Conservation (phyloP, 2,797 vertebrate genomes). For the Allobates femoralis region DNA sequence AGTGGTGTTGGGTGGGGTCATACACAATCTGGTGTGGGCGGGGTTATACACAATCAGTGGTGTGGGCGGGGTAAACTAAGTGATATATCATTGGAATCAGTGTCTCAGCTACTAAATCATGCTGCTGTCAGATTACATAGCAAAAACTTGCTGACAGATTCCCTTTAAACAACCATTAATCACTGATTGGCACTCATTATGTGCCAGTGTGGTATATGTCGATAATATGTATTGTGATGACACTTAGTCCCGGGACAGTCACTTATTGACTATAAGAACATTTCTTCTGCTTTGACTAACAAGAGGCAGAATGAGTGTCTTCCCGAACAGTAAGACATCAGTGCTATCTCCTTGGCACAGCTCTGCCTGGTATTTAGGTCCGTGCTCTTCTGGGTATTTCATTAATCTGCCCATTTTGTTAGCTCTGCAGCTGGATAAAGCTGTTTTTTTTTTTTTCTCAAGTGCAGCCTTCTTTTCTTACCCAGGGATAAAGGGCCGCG, state of each 20-base stretch:
- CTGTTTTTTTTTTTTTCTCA: conserved; percentile 46
- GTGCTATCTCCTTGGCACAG: conserved; percentile 49
- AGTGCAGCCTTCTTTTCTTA: conserved; percentile 67
- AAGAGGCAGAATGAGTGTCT: neutral
- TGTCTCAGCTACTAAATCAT: too few relatives aligned
- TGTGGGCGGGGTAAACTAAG: too few relatives aligned
- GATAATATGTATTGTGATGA: neutral
- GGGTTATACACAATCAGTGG: too few relatives aligned
- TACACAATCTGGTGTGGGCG: too few relatives aligned
- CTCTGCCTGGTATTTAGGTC: conserved; percentile 45
- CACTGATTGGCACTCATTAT: too few relatives aligned
- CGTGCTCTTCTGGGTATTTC: conserved; percentile 53
- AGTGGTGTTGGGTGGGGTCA: too few relatives aligned
- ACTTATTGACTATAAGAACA: neutral
- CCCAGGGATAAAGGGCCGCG: conserved; percentile 70
- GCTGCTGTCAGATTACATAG: too few relatives aligned
- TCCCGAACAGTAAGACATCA: conserved; percentile 33
- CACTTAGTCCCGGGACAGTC: neutral
- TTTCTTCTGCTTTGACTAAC: neutral
- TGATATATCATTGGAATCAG: too few relatives aligned
- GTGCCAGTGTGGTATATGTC: neutral
- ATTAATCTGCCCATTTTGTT: conserved; percentile 56
- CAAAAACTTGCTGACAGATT: too few relatives aligned
- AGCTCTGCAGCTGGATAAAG: conserved; percentile 61
- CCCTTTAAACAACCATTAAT: too few relatives aligned